Percentiles rank a stretch among this genome's conserved stretches.
These are phyloP conservation scores for Drosophila mauritiana DNA, from an alignment of 1,140 invertebrate species.

Conservation along the genomic window DNA sequence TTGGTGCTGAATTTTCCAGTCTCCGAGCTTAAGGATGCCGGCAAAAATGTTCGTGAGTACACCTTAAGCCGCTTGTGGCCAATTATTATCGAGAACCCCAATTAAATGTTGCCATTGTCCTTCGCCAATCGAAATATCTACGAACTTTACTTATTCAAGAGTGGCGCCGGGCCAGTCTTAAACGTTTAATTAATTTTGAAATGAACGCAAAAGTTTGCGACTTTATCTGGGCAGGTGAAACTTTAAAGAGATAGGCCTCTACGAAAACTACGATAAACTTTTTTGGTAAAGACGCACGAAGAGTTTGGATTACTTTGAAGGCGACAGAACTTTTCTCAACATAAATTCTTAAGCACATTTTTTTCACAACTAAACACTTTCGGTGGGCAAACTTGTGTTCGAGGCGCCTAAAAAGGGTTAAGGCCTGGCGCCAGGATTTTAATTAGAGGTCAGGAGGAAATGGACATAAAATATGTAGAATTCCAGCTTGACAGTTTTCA, in stretches of 20 bases:
- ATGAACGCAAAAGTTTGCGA: constrained; percentile 50
- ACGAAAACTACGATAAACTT: constrained; percentile 41
- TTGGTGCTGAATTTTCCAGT: constrained; percentile 14
- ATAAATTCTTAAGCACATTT: constrained; percentile 30
- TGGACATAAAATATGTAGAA: constrained; percentile 34
- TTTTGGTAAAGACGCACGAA: constrained; percentile 36
- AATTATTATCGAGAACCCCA: constrained; percentile 51
- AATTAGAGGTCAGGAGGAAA: constrained; percentile 38
- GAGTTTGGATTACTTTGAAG: constrained; percentile 42
- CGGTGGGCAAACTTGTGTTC: constrained; percentile 8
- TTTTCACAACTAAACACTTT: constrained; percentile 61
- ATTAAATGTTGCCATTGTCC: constrained; percentile 57
- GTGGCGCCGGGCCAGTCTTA: constrained; percentile 16
- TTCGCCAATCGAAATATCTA: constrained; percentile 30
- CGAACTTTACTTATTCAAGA: constrained; percentile 27
- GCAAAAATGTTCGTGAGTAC: background rate
- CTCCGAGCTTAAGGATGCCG: background rate
- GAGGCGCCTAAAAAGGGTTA: constrained; percentile 45
- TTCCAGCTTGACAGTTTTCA: constrained; percentile 5
- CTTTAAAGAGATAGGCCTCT: constrained; percentile 52
- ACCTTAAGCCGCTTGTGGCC: constrained; percentile 48
- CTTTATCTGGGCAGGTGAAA: constrained; percentile 46
- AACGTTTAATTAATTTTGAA: constrained; percentile 64
- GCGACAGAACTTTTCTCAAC: constrained; percentile 45
- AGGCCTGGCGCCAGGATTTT: constrained; percentile 19